Conservation (phyloP, 2,113 vertebrate genomes). For the Chamaea fasciata region DNA sequence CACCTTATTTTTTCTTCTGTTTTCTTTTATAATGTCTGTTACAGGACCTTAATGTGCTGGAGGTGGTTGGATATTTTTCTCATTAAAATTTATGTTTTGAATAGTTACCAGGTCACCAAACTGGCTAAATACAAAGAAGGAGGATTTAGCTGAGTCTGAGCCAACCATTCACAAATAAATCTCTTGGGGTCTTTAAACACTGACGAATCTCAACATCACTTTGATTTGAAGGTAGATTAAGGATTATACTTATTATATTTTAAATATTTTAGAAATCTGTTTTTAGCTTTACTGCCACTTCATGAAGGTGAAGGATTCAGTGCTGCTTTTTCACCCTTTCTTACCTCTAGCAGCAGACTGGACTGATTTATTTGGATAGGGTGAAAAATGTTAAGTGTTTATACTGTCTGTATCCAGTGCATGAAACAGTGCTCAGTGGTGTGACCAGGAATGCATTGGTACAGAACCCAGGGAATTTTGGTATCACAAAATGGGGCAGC, state of each 20-base stretch:
- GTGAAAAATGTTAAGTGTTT: background rate
- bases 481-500: background rate
- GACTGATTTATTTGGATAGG: background rate
- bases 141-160: conserved; percentile 1
- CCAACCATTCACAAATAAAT: conserved; percentile 21
- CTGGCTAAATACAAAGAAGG: background rate
- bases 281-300: background rate
- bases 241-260: background rate
- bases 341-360: background rate
- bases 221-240: conserved; percentile 8
- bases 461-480: background rate
- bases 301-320: background rate
- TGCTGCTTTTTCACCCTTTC: background rate
- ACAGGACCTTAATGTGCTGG: background rate
- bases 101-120: conserved; percentile 29
- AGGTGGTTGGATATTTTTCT: conserved; percentile 10
- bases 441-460: background rate
- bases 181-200: background rate
- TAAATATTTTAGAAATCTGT: background rate
- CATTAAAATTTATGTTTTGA: conserved; percentile 3
- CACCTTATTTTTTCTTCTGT: background rate
- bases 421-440: background rate
- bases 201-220: background rate
- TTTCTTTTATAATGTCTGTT: background rate
- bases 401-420: background rate